Conservation (phyloP, 2,888 invertebrate species). For the Lasioglossum marginatum region DNA sequence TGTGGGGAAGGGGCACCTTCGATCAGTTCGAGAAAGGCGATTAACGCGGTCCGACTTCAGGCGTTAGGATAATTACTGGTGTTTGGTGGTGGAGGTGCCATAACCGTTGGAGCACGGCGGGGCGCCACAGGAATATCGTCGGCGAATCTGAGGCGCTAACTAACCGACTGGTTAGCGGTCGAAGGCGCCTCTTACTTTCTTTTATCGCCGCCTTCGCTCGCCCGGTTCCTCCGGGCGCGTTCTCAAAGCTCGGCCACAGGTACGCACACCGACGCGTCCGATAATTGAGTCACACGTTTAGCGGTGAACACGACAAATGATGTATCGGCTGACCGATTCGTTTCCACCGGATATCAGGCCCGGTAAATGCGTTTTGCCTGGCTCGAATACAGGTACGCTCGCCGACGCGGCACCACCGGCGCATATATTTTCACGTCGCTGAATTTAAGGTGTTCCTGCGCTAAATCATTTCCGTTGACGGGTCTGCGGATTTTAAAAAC, state of each 20-base stretch:
- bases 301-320: slow-evolving; percentile 69
- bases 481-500: background rate
- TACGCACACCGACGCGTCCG: slow-evolving; percentile 46
- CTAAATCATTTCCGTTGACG: slow-evolving; percentile 42
- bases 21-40: slow-evolving; percentile 67
- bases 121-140: slow-evolving; percentile 72
- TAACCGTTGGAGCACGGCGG: slow-evolving; percentile 74
- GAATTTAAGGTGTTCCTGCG: slow-evolving; percentile 29
- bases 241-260: background rate
- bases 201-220: slow-evolving; percentile 59
- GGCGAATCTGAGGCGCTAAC: slow-evolving; percentile 72
- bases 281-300: slow-evolving; percentile 73
- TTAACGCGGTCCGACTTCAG: slow-evolving; percentile 69
- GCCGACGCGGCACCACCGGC: background rate
- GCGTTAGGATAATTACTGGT: slow-evolving; percentile 78
- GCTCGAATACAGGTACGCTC: background rate
- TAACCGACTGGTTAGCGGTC: slow-evolving; percentile 71
- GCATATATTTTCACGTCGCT: slow-evolving; percentile 48
- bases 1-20: slow-evolving; percentile 39
- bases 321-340: slow-evolving; percentile 69
- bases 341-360: slow-evolving; percentile 77
- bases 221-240: background rate
- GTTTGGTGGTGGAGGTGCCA: slow-evolving; percentile 72
- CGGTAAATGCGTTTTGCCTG: slow-evolving; percentile 38
- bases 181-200: slow-evolving; percentile 68